Percentiles rank a stretch among this genome's conserved stretches.
Evolutionary conservation across 2,113 vertebrate genomes (phyloP).

Genomic region (Callipepla californica): DNA sequence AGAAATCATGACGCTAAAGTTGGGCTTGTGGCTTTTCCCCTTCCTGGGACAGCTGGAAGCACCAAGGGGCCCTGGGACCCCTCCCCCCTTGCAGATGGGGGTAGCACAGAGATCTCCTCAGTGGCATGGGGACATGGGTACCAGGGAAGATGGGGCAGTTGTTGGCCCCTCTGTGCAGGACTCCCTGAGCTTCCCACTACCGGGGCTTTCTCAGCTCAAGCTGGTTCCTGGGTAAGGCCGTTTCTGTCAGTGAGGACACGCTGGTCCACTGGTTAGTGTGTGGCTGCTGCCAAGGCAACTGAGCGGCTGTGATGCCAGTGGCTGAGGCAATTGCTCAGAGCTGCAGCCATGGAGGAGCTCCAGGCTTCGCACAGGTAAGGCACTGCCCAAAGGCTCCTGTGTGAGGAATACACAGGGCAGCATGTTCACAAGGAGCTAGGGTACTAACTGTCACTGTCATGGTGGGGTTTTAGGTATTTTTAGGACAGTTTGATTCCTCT

Average conservation of each 20-base stretch:
- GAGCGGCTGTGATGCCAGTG: background rate
- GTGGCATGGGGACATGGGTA: rapidly evolving
- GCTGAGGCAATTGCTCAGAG: background rate
- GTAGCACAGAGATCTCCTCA: rapidly evolving
- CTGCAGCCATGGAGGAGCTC: background rate
- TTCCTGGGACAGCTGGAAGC: background rate
- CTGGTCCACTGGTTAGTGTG: background rate
- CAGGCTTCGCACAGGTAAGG: background rate
- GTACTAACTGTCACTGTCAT: background rate
- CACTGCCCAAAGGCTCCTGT: background rate
- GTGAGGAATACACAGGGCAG: background rate
- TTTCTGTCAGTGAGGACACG: background rate
- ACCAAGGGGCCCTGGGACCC: background rate
- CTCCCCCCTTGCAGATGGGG: background rate
- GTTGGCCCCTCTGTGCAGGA: background rate
- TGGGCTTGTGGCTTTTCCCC: background rate
- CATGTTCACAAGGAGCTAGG: background rate
- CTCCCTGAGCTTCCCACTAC: background rate
- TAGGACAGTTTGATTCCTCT: background rate
- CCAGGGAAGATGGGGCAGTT: rapidly evolving
- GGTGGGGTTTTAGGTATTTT: background rate
- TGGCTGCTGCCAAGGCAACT: background rate
- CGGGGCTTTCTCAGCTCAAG: background rate
- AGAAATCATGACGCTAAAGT: background rate
- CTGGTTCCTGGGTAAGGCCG: background rate